Evolutionary conservation across 2,888 invertebrate species (phyloP).

Genomic region (Spilosoma lubricipeda): DNA sequence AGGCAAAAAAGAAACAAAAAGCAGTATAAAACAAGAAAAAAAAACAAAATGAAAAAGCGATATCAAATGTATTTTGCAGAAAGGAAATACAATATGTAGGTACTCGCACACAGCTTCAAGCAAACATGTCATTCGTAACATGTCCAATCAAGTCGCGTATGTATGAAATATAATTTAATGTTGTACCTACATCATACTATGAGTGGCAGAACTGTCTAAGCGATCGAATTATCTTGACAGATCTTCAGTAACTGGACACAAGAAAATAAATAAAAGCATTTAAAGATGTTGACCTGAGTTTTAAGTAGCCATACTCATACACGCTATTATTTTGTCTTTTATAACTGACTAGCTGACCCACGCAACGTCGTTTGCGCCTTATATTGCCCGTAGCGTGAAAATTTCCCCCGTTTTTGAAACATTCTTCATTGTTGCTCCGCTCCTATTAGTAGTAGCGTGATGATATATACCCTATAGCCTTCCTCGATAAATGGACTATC

Average conservation of each 20-base stretch:
- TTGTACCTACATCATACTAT: constrained; percentile 3
- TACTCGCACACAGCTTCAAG: too few relatives aligned
- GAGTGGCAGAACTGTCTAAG: constrained; percentile 19
- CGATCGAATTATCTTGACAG: constrained; percentile 15
- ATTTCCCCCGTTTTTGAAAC: too few relatives aligned
- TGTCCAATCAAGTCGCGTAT: constrained; percentile 14
- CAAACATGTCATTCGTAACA: background rate
- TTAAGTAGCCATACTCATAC: background rate
- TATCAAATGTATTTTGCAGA: background rate
- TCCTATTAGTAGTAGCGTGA: too few relatives aligned
- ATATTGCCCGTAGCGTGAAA: too few relatives aligned
- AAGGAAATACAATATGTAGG: background rate
- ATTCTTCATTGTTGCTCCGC: too few relatives aligned
- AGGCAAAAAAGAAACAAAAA: background rate
- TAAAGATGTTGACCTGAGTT: background rate
- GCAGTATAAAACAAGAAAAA: background rate
- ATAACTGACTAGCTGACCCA: too few relatives aligned
- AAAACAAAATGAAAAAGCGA: background rate
- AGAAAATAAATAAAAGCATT: constrained; percentile 8
- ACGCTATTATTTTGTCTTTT: too few relatives aligned
- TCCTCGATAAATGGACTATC: too few relatives aligned
- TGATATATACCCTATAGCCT: too few relatives aligned
- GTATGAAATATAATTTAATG: constrained; percentile 14
- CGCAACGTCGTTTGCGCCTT: too few relatives aligned
- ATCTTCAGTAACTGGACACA: constrained; percentile 15